Percentiles rank a stretch among this genome's conserved stretches.
These are phyloP conservation scores for Chymomyza amoena DNA, from an alignment of 2,888 invertebrate genomes.

Conservation along the genomic window DNA sequence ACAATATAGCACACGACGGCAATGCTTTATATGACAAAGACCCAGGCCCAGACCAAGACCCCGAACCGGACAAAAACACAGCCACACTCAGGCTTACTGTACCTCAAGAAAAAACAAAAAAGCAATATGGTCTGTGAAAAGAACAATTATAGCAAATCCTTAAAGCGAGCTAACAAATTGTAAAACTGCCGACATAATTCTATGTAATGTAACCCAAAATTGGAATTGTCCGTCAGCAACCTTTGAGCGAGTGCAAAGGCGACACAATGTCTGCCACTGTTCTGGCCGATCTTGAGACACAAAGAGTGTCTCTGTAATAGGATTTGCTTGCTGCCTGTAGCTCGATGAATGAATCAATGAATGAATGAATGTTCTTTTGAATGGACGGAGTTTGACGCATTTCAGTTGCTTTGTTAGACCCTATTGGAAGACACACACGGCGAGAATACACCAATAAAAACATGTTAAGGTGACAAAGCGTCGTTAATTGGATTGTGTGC, in stretches of 20 bases:
- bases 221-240: conserved; percentile 8
- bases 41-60: not conserved
- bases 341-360: conserved; percentile 41
- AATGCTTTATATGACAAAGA: not conserved
- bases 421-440: conserved; percentile 38
- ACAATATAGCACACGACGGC: not conserved
- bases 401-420: conserved; percentile 48
- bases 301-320: conserved; percentile 28
- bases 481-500: conserved; percentile 1
- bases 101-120: not conserved
- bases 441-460: conserved; percentile 68
- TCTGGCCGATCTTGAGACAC: conserved; percentile 34
- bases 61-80: not conserved
- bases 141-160: conserved; percentile 69
- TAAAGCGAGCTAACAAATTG: conserved; percentile 64
- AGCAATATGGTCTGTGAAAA: conserved; percentile 64
- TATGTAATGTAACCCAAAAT: conserved; percentile 64
- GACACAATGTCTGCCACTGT: conserved; percentile 51
- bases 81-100: not conserved
- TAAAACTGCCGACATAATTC: conserved; percentile 68
- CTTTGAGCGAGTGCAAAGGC: conserved; percentile 29
- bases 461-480: conserved; percentile 54
- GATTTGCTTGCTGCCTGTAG: conserved; percentile 4
- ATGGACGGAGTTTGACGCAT: conserved; percentile 50
- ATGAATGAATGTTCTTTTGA: conserved; percentile 47